A percentile compares a stretch with the other conserved stretches of the same genome.
Evolutionary conservation across 2,797 vertebrate species (phyloP).

Genomic region (Phoeniculus purpureus): DNA sequence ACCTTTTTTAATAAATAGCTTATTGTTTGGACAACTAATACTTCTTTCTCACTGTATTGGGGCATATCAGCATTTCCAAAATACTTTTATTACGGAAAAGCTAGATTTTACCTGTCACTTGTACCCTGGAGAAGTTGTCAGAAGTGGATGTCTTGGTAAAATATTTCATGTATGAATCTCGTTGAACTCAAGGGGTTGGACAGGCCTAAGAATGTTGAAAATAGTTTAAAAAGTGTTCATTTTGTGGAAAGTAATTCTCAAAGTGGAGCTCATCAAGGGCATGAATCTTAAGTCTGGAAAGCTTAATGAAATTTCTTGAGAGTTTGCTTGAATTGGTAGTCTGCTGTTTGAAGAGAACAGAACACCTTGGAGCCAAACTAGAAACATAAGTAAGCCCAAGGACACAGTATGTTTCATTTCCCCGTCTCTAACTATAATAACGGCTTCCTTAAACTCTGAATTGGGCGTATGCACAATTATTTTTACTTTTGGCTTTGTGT

Average conservation of each 20-base stretch:
- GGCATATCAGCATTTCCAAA: not conserved
- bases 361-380: constrained; percentile 1
- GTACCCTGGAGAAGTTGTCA: not conserved
- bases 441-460: constrained; percentile 1
- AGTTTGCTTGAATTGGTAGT: not conserved
- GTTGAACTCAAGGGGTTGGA: not conserved
- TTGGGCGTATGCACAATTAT: not conserved
- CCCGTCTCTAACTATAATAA: not conserved
- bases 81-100: not conserved
- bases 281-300: not conserved
- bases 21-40: not conserved
- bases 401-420: not conserved
- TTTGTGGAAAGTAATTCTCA: not conserved
- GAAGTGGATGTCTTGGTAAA: not conserved
- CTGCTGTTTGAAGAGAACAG: not conserved
- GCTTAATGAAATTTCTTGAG: not conserved
- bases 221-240: not conserved
- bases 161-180: not conserved
- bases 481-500: constrained; percentile 14
- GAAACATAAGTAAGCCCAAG: not conserved
- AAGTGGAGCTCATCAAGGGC: not conserved
- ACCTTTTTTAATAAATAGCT: not conserved
- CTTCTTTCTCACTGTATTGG: not conserved
- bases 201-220: not conserved
- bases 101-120: not conserved